phyloP scores from a whole-genome alignment of 2,113 vertebrate species.

The Corapipo altera region DNA sequence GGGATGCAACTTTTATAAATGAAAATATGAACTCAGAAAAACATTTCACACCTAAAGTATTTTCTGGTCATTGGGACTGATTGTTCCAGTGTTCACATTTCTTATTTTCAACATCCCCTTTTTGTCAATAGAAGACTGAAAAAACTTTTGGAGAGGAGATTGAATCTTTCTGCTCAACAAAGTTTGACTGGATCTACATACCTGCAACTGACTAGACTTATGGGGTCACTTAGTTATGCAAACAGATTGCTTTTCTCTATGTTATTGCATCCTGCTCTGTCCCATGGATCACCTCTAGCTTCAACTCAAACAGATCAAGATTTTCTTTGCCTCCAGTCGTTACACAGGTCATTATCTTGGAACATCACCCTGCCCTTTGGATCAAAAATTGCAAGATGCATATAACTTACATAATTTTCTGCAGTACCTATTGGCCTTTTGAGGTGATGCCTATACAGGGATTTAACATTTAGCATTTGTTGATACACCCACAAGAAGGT shows the following conservation, averaged over 20 bases:
- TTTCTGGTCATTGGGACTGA: not conserved
- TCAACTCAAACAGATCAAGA: not conserved
- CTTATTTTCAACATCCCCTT: not conserved
- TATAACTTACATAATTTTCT: not conserved
- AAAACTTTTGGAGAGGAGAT: not conserved
- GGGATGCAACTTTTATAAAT: not conserved
- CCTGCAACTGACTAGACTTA: not conserved
- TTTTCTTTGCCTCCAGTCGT: not conserved
- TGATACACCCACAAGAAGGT: not conserved
- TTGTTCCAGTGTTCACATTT: not conserved
- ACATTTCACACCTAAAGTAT: not conserved
- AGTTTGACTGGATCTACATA: not conserved
- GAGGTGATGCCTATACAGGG: not conserved
- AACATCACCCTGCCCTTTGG: not conserved
- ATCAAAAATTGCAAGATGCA: not conserved
- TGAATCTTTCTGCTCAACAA: not conserved
- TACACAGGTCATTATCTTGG: not conserved
- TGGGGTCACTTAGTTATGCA: not conserved
- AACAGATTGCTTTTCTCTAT: not conserved
- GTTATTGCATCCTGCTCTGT: not conserved
- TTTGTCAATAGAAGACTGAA: not conserved
- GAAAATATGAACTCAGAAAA: not conserved
- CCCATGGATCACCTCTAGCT: not conserved
- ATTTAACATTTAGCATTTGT: not conserved
- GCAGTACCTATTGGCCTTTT: not conserved